phyloP scores from a whole-genome alignment of 2,888 invertebrate species.

The Priocnemis perturbator region DNA sequence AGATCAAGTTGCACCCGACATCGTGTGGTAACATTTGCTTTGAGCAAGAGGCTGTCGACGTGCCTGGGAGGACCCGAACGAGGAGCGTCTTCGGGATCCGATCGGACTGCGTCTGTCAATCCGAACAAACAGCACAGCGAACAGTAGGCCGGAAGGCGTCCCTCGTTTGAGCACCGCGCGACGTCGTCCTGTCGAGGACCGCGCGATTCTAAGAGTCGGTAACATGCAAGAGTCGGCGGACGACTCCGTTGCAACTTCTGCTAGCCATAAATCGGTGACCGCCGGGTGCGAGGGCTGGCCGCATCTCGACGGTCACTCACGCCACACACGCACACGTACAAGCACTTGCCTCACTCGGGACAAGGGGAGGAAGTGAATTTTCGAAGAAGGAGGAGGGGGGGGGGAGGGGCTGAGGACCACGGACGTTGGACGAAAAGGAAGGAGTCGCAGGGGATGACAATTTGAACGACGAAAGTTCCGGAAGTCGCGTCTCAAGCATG shows the following conservation, averaged over 20 bases:
- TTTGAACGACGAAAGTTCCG: too few relatives aligned
- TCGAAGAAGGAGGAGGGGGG: too few relatives aligned
- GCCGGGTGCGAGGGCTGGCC: background rate
- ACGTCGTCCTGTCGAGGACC: constrained; percentile 1
- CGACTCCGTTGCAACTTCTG: background rate
- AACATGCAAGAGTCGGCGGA: constrained; percentile 23
- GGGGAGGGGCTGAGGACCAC: background rate
- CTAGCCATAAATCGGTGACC: too few relatives aligned
- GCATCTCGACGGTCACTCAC: too few relatives aligned
- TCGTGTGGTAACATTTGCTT: constrained; percentile 52
- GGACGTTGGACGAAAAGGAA: background rate
- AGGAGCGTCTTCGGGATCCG: background rate
- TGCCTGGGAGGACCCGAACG: constrained; percentile 7
- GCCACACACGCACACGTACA: constrained; percentile 3
- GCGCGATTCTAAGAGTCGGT: constrained; percentile 24
- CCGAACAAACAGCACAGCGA: background rate
- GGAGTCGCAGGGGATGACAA: too few relatives aligned
- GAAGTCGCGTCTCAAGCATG: too few relatives aligned
- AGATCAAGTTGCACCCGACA: constrained; percentile 44
- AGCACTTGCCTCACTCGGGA: background rate
- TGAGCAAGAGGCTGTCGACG: constrained; percentile 42
- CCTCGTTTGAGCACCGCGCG: constrained; percentile 20
- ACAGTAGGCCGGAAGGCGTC: background rate
- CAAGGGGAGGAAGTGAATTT: background rate
- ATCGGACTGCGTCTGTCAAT: background rate